Evolutionary conservation across 1,140 invertebrate genomes (phyloP).

Genomic region (Hestina assimilis): DNA sequence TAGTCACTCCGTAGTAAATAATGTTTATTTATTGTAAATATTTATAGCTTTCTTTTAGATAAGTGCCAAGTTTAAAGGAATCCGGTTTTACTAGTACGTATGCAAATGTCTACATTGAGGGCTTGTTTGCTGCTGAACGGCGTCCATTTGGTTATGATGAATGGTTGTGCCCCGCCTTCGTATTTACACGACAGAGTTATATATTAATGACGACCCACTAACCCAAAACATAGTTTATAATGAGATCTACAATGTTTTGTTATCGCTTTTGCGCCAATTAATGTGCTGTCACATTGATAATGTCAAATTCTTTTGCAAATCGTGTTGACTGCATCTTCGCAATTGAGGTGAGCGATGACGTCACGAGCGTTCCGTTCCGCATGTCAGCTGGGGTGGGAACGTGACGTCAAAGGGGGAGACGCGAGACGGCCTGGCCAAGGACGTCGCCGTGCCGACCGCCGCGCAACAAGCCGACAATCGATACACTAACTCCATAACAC

Average conservation of each 20-base stretch:
- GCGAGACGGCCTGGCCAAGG: slow-evolving; percentile 66
- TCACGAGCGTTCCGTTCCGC: slow-evolving; percentile 47
- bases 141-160: slow-evolving; percentile 9
- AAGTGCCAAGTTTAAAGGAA: slow-evolving; percentile 1
- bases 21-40: not conserved
- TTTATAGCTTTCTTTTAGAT: slow-evolving; percentile 5
- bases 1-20: not conserved
- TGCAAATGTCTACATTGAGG: slow-evolving; percentile 2
- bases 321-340: not conserved
- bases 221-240: slow-evolving; percentile 16
- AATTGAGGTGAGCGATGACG: slow-evolving; percentile 42
- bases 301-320: slow-evolving; percentile 2
- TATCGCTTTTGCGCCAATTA: too few relatives aligned
- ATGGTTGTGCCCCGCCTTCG: slow-evolving; percentile 16
- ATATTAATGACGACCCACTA: slow-evolving; percentile 25
- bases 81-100: slow-evolving; percentile 9
- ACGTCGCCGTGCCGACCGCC: slow-evolving; percentile 67
- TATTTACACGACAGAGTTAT: slow-evolving; percentile 6
- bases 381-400: slow-evolving; percentile 47
- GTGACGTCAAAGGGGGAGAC: slow-evolving; percentile 55
- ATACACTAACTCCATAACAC: slow-evolving; percentile 38
- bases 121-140: not conserved
- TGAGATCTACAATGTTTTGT: too few relatives aligned
- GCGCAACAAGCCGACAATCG: slow-evolving; percentile 66
- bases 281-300: not conserved